Conservation (phyloP, 2,113 vertebrate genomes). For the Hemiprocne comata region DNA sequence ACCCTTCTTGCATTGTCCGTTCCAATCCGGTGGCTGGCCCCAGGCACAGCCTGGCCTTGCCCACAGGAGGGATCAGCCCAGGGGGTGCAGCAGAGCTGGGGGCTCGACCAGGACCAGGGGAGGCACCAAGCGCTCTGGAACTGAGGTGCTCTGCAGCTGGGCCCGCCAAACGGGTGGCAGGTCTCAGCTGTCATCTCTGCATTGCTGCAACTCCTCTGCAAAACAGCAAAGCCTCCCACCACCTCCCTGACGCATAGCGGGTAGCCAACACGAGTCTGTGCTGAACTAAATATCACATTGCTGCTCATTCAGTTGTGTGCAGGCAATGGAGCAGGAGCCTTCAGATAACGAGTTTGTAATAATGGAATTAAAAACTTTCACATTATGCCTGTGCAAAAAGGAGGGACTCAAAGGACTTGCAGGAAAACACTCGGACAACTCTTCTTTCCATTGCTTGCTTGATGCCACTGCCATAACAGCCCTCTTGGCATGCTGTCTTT, state of each 20-base stretch:
- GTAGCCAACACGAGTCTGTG: rapidly evolving
- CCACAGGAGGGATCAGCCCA: background rate
- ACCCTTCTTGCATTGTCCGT: background rate
- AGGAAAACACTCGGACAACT: background rate
- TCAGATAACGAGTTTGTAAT: background rate
- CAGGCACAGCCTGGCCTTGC: background rate
- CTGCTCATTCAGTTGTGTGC: rapidly evolving
- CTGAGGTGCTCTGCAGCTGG: rapidly evolving
- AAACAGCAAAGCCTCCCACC: background rate
- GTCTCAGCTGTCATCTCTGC: background rate
- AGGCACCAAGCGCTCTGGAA: background rate
- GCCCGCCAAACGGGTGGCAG: background rate
- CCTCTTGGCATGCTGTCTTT: background rate
- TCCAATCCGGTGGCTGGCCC: background rate
- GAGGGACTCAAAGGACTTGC: rapidly evolving
- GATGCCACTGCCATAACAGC: rapidly evolving
- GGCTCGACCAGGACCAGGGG: no score
- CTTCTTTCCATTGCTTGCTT: background rate
- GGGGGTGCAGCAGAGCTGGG: no score
- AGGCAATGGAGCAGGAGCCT: background rate
- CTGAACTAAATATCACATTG: rapidly evolving
- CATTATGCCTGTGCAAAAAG: background rate
- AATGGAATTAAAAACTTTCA: background rate
- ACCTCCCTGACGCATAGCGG: background rate
- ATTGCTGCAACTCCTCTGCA: background rate